These are phyloP conservation scores for Epinephelus awoara DNA, from an alignment of 2,797 vertebrate species.

Conservation along the genomic window DNA sequence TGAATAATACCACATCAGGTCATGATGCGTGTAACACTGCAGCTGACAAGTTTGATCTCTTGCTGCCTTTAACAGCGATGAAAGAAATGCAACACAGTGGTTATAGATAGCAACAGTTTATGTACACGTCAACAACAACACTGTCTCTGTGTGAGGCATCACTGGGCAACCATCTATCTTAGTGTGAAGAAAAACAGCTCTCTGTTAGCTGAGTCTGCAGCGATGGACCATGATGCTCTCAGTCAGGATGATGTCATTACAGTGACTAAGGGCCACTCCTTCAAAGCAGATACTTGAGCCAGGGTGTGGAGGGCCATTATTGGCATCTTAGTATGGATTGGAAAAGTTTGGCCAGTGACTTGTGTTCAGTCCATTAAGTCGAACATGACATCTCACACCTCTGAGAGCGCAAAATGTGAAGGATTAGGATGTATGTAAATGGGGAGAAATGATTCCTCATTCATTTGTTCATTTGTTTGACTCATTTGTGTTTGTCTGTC, in stretches of 20 bases:
- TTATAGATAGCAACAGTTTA: background rate
- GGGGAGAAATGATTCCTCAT: background rate
- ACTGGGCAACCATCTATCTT: background rate
- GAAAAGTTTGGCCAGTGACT: constrained; percentile 1
- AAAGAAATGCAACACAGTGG: background rate
- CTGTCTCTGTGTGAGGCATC: background rate
- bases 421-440: background rate
- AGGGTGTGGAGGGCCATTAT: constrained; percentile 8
- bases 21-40: background rate
- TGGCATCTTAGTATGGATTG: constrained; percentile 8
- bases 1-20: background rate
- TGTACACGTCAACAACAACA: constrained; percentile 2
- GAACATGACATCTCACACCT: constrained; percentile 2
- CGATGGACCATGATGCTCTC: background rate
- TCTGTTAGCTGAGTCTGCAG: background rate
- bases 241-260: constrained; percentile 51
- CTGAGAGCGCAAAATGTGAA: background rate
- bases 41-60: background rate
- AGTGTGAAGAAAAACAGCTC: constrained; percentile 3
- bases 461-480: background rate
- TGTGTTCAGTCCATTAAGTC: background rate
- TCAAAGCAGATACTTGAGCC: constrained; percentile 17
- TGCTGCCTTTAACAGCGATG: background rate
- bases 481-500: too few relatives aligned
- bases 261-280: constrained; percentile 52